Percentiles rank a stretch among this genome's conserved stretches.
Evolutionary conservation across 1,140 invertebrate genomes (phyloP).

Genomic region (Listronotus oregonensis): DNA sequence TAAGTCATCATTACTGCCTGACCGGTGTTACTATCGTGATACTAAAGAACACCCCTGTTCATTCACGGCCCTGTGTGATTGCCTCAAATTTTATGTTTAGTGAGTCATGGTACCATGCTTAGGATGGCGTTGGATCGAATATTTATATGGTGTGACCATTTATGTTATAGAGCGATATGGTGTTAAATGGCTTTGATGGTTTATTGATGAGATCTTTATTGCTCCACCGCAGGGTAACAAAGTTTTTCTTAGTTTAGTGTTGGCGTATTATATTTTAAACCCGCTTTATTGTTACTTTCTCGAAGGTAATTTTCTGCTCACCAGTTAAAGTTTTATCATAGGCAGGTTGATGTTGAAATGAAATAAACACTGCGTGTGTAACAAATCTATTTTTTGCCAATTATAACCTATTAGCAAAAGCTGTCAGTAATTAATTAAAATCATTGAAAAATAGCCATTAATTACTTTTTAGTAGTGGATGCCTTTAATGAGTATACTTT

Average conservation of each 20-base stretch:
- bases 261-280: conserved; percentile 10
- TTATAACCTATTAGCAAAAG: too few species aligned
- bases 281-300: conserved; percentile 6
- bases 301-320: too few species aligned
- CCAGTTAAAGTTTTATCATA: too few species aligned
- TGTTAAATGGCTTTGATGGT: conserved; percentile 35
- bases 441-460: too few species aligned
- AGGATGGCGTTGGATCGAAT: conserved; percentile 36
- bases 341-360: too few species aligned
- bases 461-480: too few species aligned
- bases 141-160: conserved; percentile 44
- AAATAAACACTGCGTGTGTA: too few species aligned
- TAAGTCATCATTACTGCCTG: too few species aligned
- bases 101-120: conserved; percentile 41
- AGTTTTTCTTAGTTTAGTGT: not conserved
- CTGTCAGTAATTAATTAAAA: too few species aligned
- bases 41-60: conserved; percentile 22
- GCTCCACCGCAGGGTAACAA: conserved; percentile 7
- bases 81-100: conserved; percentile 42
- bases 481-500: too few species aligned
- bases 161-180: conserved; percentile 38
- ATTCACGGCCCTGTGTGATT: conserved; percentile 33
- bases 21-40: not conserved
- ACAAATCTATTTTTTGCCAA: too few species aligned
- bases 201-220: conserved; percentile 32